A percentile compares a stretch with the other conserved stretches of the same genome.
These are phyloP conservation scores for Oryctes rhinoceros DNA, from an alignment of 1,140 invertebrate species.

Conservation along the genomic window DNA sequence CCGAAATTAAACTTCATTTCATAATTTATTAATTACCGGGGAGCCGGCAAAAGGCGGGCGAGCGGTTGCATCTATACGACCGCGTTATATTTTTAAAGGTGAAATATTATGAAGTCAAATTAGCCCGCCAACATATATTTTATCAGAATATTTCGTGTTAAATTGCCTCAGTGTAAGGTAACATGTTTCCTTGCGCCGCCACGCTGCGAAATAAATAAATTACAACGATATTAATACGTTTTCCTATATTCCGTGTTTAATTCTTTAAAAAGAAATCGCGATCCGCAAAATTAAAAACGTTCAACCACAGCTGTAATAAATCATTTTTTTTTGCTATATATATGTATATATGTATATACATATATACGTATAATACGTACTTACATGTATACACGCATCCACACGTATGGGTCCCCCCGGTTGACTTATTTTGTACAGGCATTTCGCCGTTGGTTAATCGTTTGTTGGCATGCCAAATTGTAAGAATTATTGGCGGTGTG, in stretches of 20 bases:
- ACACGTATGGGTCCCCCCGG: neutral
- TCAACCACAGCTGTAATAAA: slow-evolving; percentile 5
- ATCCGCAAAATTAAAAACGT: slow-evolving; percentile 34
- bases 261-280: slow-evolving; percentile 25
- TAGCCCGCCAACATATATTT: slow-evolving; percentile 38
- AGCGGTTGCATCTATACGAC: slow-evolving; percentile 7
- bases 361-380: neutral
- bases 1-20: slow-evolving; percentile 34
- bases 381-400: neutral
- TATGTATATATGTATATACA: too few relatives aligned
- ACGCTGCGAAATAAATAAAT: slow-evolving; percentile 40
- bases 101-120: slow-evolving; percentile 41
- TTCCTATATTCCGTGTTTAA: slow-evolving; percentile 31
- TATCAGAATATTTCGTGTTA: slow-evolving; percentile 39
- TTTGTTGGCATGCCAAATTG: slow-evolving; percentile 35
- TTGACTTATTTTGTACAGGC: neutral
- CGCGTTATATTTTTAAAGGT: slow-evolving; percentile 39
- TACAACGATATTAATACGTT: slow-evolving; percentile 38
- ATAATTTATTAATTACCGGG: slow-evolving; percentile 37
- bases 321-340: slow-evolving; percentile 13
- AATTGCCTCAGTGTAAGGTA: slow-evolving; percentile 32
- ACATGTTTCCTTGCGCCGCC: slow-evolving; percentile 36
- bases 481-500: neutral
- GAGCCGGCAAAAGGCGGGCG: neutral
- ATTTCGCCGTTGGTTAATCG: slow-evolving; percentile 23